Conservation (phyloP, 2,113 vertebrate genomes). For the Nothoprocta perdicaria region DNA sequence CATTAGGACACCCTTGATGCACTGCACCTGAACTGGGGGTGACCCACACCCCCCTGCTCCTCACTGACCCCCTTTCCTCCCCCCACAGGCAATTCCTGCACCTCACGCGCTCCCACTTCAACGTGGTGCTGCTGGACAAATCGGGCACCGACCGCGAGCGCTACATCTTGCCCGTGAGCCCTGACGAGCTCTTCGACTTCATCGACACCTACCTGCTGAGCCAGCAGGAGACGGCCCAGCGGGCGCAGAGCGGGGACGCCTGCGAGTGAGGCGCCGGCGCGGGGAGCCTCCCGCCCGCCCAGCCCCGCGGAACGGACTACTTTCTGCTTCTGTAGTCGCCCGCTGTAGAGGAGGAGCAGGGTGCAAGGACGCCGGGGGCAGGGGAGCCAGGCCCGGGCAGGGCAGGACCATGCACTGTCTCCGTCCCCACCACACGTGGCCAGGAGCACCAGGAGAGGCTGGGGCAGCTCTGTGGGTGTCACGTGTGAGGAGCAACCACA, state of each 20-base stretch:
- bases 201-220: constrained; percentile 89
- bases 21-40: background rate
- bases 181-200: constrained; percentile 89
- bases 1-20: fast-evolving
- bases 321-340: constrained; percentile 12
- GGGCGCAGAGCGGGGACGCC: constrained; percentile 77
- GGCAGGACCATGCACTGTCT: fast-evolving
- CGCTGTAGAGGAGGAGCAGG: background rate
- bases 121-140: constrained; percentile 90
- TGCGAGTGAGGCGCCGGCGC: constrained; percentile 84
- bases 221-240: constrained; percentile 79
- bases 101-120: constrained; percentile 89
- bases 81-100: constrained; percentile 84
- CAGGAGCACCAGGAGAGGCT: background rate
- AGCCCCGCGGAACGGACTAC: background rate
- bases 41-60: background rate
- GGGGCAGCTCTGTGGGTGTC: background rate
- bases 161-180: constrained; percentile 83
- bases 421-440: background rate
- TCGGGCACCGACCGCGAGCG: constrained; percentile 88
- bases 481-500: background rate
- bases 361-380: background rate
- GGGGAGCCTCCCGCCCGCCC: background rate
- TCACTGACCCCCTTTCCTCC: background rate
- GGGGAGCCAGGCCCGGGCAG: background rate